Evolutionary conservation across 2,888 invertebrate genomes (phyloP), one percentile per base, ranked within the genome.

Genomic region (Scaptomyza parva): DNA sequence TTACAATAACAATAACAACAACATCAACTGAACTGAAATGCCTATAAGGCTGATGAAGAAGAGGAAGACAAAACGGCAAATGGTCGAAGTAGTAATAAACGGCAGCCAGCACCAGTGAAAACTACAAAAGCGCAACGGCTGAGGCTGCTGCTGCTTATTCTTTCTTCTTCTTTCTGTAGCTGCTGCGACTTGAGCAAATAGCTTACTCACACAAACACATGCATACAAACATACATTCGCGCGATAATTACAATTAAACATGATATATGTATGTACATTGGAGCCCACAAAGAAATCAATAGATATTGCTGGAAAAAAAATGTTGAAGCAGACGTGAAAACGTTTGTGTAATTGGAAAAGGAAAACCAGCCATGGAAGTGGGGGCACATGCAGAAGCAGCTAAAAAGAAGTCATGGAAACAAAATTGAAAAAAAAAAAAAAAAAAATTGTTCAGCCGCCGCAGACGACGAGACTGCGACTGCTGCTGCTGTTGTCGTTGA

Each of bases 211-310:
- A 58, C 59, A 60, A 26, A 43, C 58, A 50, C 30, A 43, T 54
- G 47, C 30, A 30, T 28, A 51, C 30, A 53, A 26, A 43, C 67
- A 62, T 54, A 44, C 50, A 39, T 14, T 61, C 51, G 57, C 54
- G 64, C 70, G 69, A 70, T 83, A 83, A 83, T 83, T 83, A 86
- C 86, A 83, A 83, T 86, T 83, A 84, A 83, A 83, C 86, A 79
- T 78, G 76, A 79, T 67, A 68, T 66, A 78, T 57, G 64, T 50
- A 45, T 39, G 44, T 47, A 59, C 37, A 59, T 62, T 44, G 58
- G 43, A 30, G 57, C 28, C 40, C 33, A 88, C 86, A 88, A 83
- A 88, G 82, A 88, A 88, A 86, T 83, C 82, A 62, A 83, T 83
- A 86, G 82, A 83, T 82, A 88, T 86, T 82, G 66, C 76, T 83